A percentile compares a stretch with the other conserved stretches of the same genome.
phyloP scores from a whole-genome alignment of 2,797 vertebrate species.

The Sphaeramia orbicularis region DNA sequence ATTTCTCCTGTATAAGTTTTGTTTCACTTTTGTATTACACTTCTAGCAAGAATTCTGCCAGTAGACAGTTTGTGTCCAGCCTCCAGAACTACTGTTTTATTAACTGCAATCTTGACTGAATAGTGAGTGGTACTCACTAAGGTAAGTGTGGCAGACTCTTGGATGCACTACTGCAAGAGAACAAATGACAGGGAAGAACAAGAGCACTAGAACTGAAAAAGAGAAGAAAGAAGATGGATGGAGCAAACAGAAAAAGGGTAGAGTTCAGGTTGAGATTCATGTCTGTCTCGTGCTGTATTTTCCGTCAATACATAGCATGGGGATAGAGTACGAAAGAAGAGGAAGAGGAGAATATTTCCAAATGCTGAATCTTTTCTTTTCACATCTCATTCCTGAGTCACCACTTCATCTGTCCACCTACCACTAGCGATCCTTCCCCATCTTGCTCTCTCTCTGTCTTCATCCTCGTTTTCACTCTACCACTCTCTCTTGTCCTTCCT shows the following conservation, averaged over 20 bases:
- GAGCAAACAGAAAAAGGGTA: constrained; percentile 33
- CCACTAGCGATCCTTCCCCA: constrained; percentile 50
- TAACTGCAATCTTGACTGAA: constrained; percentile 18
- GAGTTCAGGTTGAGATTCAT: constrained; percentile 53
- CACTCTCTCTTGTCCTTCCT: constrained; percentile 20
- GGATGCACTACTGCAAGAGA: constrained; percentile 1
- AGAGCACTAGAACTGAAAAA: background rate
- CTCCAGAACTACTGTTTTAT: constrained; percentile 32
- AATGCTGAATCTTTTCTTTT: constrained; percentile 74
- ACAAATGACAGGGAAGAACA: background rate
- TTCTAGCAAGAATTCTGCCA: constrained; percentile 20
- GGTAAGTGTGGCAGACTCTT: constrained; percentile 8
- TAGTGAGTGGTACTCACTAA: constrained; percentile 27
- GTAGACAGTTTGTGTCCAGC: constrained; percentile 19
- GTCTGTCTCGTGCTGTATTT: constrained; percentile 37
- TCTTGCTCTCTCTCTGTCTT: constrained; percentile 21
- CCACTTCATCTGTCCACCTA: constrained; percentile 80
- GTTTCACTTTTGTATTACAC: constrained; percentile 4
- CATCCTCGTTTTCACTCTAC: constrained; percentile 9
- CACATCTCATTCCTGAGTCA: constrained; percentile 77
- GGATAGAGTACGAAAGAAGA: constrained; percentile 39
- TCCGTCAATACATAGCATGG: constrained; percentile 32
- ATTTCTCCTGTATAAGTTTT: constrained; percentile 1
- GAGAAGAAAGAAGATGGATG: constrained; percentile 46
- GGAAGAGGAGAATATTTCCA: constrained; percentile 64